Base-by-base conservation (phyloP, 2,888 invertebrate genomes). In the Patella ulyssiponensis region DNA sequence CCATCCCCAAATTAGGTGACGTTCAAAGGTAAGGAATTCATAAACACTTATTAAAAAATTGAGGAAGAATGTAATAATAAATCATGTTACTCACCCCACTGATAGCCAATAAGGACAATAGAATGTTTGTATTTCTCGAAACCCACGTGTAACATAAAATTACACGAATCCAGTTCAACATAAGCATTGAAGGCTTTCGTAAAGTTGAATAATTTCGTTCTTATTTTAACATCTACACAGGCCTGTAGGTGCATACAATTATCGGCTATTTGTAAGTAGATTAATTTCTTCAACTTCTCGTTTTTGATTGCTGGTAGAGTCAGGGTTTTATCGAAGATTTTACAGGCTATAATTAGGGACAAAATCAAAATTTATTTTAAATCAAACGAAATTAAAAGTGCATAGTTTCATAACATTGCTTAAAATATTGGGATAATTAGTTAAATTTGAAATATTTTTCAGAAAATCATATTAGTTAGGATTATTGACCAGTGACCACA, bases 191-290 rank as follows among this genome's bases (percentile, higher is more conserved):
- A 77, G n/a, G 84, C 78, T 74, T 79, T 81, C 9, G 74, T 76
- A 14, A 77, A 58, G 69, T 78, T 77, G 52, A 80, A 71, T 7
- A 53, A 74, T 7, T 81, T 80, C 4, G 81, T 77, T 44, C 64
- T 54, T 12, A 84, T 76, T 17, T 74, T 76, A 11, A 86, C 58
- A 69, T 86, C 85, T 2, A 84, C 69, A 78, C 86, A 87, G 5
- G 83, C 85, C 73, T 85, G 84, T n/a, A 86, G 58, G 14, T 83
- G 74, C 79, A 87, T 81, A 77, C 87, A 87, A 58, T 85, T 79
- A 7, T 80, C 69, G 0, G 82, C 73, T 11, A 87, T 81, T 17
- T 80, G 81, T 72, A 84, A 80, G 71, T 85, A 83, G 1, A 84
- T 56, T 17, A 77, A 53, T 20, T 84, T 78, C 58, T 78, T 76